Conservation (phyloP, 2,113 vertebrate genomes). For the Notiomystis cincta region DNA sequence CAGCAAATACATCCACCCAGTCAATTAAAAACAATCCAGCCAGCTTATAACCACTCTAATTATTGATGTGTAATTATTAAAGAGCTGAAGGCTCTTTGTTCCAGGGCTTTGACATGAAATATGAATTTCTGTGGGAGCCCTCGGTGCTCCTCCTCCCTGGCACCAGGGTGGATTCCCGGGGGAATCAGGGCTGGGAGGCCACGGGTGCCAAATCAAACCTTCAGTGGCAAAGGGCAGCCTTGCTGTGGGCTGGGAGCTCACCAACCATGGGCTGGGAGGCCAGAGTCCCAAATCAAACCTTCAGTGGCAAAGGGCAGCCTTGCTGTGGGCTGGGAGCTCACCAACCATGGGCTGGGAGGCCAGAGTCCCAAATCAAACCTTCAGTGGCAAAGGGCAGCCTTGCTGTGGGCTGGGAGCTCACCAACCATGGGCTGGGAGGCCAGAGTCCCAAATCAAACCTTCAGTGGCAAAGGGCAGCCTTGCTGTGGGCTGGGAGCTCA, state of each 20-base stretch:
- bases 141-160: background rate
- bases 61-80: background rate
- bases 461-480: too few relatives aligned
- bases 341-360: too few relatives aligned
- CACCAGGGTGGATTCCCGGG: accelerated
- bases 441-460: too few relatives aligned
- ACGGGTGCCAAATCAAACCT: background rate
- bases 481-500: too few relatives aligned
- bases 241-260: background rate
- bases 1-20: background rate
- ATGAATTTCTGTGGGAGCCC: background rate
- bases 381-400: too few relatives aligned
- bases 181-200: background rate
- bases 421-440: too few relatives aligned
- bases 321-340: background rate
- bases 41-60: background rate
- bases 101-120: background rate
- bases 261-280: too few relatives aligned
- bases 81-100: background rate
- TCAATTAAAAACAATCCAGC: background rate
- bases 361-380: too few relatives aligned
- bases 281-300: background rate
- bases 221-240: background rate
- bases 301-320: background rate
- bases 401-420: too few relatives aligned